phyloP scores from a whole-genome alignment of 2,797 vertebrate genomes.

The Pachyuromys duprasi region DNA sequence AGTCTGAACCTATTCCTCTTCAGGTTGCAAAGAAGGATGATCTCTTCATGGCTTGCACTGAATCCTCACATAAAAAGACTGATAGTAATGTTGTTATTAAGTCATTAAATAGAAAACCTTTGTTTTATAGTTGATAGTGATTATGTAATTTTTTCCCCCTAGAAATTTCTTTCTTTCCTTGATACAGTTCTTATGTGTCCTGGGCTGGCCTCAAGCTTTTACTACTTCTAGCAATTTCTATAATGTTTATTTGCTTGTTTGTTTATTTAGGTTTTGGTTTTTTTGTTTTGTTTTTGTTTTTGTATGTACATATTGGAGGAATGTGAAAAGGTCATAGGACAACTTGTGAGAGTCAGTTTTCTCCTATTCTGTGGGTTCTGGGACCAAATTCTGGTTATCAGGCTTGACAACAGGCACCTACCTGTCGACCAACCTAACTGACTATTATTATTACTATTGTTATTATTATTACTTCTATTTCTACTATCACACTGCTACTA shows the following conservation, averaged over 20 bases:
- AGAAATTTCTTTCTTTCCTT: neutral
- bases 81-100: slow-evolving; percentile 54
- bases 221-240: neutral
- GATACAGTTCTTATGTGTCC: neutral
- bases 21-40: slow-evolving; percentile 49
- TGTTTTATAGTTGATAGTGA: slow-evolving; percentile 51
- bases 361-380: neutral
- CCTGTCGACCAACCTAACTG: neutral
- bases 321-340: neutral
- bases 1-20: slow-evolving; percentile 12
- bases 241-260: neutral
- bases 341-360: neutral
- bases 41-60: slow-evolving; percentile 3
- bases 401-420: neutral
- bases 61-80: slow-evolving; percentile 35
- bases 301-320: neutral
- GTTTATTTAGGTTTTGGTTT: neutral
- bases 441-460: neutral
- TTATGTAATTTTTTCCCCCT: slow-evolving; percentile 29
- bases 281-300: no score
- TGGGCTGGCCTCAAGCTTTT: neutral
- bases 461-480: no score
- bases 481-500: neutral
- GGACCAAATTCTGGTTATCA: neutral
- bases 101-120: slow-evolving; percentile 5